Base-by-base conservation (phyloP, 37 sponge, comb jelly and placozoan genomes). In the Corticium candelabrum region DNA sequence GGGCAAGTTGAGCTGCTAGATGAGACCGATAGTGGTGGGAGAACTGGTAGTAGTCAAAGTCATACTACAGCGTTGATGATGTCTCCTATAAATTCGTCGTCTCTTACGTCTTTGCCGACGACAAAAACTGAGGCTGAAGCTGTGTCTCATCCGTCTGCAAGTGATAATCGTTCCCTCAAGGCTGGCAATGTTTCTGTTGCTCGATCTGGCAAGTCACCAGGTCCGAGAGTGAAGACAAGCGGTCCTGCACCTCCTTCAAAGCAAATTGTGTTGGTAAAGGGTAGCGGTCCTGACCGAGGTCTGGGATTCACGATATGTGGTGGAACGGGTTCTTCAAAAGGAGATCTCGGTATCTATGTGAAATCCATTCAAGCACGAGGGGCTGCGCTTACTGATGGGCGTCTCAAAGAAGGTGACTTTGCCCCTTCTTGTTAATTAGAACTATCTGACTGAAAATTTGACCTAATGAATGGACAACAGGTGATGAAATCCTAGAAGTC, bases 401-500 rank as follows among this genome's bases (percentile, higher is more conserved):
- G 73, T n/a, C 73, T 70, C n/a, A 4, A 7, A 70, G 73, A n/a
- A 15, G 73, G 73, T 70, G 73, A 70, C 11, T 43, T 43, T 43
- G 11, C 56, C 56, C 11, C 4, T 5, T 43, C 56, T 43, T 43
- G 56, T 43, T 11, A 70, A 70, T 5, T 32, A 15, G 36, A 70
- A 30, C 31, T 29, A 5, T 35, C 31, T 34, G 73, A 29, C 31
- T 35, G 73, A 29, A 15, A 4, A 35, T 15, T 70, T 4, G 7
- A 29, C 5, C 36, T 29, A 35, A 30, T 5, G 79, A 80, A 2
- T 72, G 88, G n/a, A 78, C 80, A 27, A 69, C 56, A 30, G 87
- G 89, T 27, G 89, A 92, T 82, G 89, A 92, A 76, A 31, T 92
- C 0, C 57, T 92, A 36, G 84, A 81, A 75, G 86, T 88, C 67